These are phyloP conservation scores for Clepsis dumicolana DNA, from an alignment of 2,888 invertebrate genomes.

Conservation along the genomic window DNA sequence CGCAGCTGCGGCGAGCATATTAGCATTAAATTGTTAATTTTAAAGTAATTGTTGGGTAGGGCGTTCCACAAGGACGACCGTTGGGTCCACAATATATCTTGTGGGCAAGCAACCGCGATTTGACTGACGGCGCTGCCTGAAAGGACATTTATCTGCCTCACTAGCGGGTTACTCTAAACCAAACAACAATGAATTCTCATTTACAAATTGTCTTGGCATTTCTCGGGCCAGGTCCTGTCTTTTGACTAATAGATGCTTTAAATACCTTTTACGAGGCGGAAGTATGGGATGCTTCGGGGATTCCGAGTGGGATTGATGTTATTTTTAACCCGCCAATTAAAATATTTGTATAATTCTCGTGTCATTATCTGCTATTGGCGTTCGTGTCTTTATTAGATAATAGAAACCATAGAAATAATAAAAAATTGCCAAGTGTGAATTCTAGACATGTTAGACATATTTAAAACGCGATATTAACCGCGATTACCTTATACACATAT, in stretches of 20 bases:
- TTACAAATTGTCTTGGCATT: slow-evolving; percentile 83
- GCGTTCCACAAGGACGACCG: slow-evolving; percentile 76
- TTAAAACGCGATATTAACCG: too few species aligned
- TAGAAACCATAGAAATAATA: too few species aligned
- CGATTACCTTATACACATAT: too few species aligned
- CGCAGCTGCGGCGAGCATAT: slow-evolving; percentile 26
- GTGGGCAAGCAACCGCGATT: slow-evolving; percentile 85
- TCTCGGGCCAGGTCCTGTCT: slow-evolving; percentile 72
- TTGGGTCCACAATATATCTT: slow-evolving; percentile 85
- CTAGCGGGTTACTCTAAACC: slow-evolving; percentile 84
- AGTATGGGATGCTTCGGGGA: neutral
- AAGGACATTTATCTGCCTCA: slow-evolving; percentile 86
- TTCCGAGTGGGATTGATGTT: neutral
- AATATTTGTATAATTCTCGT: neutral
- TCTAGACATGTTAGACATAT: neutral
- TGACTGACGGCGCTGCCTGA: slow-evolving; percentile 85
- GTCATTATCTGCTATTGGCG: neutral
- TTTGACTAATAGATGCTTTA: slow-evolving; percentile 64
- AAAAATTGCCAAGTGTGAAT: neutral
- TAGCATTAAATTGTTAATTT: slow-evolving; percentile 71
- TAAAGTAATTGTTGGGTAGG: slow-evolving; percentile 71
- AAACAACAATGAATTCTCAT: slow-evolving; percentile 86
- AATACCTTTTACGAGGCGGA: slow-evolving; percentile 26
- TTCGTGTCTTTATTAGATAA: neutral
- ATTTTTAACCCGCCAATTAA: neutral